Base-by-base conservation (phyloP, 2,888 invertebrate genomes). In the Heliconius hortense region DNA sequence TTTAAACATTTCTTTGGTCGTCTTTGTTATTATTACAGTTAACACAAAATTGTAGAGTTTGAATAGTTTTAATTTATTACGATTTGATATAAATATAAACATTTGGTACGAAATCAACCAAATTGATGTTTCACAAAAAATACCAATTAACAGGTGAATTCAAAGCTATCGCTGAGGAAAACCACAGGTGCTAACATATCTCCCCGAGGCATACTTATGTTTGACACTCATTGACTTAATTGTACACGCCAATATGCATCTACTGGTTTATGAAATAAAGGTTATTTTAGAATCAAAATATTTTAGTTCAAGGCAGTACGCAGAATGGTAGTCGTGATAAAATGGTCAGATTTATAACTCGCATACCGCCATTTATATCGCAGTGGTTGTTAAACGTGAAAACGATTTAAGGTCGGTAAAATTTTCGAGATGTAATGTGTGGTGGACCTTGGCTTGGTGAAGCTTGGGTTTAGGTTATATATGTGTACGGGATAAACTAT, bases 281-380 rank as follows among this genome's bases (percentile, higher is more conserved):
- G 18, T 53, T 66, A 74, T 26, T 73, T 69, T 77, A 11, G 43
- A 56, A 11, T 74, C 59, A 13, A 35, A 15, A 24, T 48, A 39
- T 73, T 74, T 62, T 48, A 10, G 4, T 31, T 8, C 15, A 28
- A 43, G n/a, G 63, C 7, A 83, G 81, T 77, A 83, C 82, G 80
- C 82, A 81, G 80, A 78, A 81, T 75, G 86, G 87, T 84, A 83
- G 82, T 82, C 85, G 90, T 91, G 91, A 91, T 92, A 91, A 89
- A 90, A 88, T 84, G 88, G 81, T 74, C 82, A 88, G 88, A 92
- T 92, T 92, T 91, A 92, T 91, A 84, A 83, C 77, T 81, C 80
- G 81, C 87, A 82, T 85, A 83, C 80, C 76, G 82, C 84, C 88
- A 90, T 91, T 91, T 87, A 86, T 91, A 89, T 86, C 80, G 82